Evolutionary conservation across 2,888 invertebrate species (phyloP).

Genomic region (Cosmorhoe ocellata): DNA sequence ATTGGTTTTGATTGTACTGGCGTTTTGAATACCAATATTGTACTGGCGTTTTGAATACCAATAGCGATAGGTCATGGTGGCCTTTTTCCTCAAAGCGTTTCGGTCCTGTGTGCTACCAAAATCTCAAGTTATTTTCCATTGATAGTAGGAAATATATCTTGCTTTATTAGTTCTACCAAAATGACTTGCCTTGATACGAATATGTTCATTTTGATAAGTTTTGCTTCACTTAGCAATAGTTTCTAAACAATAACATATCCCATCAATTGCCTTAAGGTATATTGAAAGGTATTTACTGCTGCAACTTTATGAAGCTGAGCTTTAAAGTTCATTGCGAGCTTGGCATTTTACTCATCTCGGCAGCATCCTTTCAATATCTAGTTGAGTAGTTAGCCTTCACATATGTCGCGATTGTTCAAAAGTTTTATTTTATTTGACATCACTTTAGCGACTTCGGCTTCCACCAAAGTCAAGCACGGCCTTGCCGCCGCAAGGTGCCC

Average conservation of each 20-base stretch:
- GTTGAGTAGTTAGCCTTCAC: conserved; percentile 66
- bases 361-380: conserved; percentile 69
- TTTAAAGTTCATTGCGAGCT: conserved; percentile 61
- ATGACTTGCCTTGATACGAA: conserved; percentile 54
- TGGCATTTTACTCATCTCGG: conserved; percentile 71
- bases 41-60: conserved; percentile 46
- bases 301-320: conserved; percentile 38
- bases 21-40: conserved; percentile 44
- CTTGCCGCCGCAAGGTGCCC: conserved; percentile 69
- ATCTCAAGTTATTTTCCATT: conserved; percentile 24
- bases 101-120: conserved; percentile 10
- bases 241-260: conserved; percentile 48
- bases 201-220: conserved; percentile 44
- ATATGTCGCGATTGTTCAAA: conserved; percentile 58
- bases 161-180: conserved; percentile 50
- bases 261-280: conserved; percentile 29
- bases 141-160: conserved; percentile 41
- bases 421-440: conserved; percentile 51
- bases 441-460: conserved; percentile 56
- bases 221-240: conserved; percentile 49
- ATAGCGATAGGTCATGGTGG: conserved; percentile 48
- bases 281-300: conserved; percentile 25
- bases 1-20: conserved; percentile 57
- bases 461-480: conserved; percentile 62
- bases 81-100: conserved; percentile 40